Evolutionary conservation across 2,797 vertebrate genomes (phyloP).

Genomic region (Picus viridis): DNA sequence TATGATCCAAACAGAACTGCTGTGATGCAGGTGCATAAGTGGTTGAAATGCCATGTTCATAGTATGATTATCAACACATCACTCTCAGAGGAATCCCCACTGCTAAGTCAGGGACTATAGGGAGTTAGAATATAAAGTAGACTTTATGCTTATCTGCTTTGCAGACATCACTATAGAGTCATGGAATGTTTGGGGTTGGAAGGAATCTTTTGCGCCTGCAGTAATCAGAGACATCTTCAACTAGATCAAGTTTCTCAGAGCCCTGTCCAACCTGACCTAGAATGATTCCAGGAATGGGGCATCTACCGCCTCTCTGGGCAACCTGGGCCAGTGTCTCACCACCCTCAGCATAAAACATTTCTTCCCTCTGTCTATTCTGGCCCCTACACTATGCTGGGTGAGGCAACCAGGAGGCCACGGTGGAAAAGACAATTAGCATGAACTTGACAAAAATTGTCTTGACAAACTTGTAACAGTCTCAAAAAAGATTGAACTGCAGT

Average conservation of each 20-base stretch:
- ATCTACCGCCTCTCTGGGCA: no score
- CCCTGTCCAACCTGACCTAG: no score
- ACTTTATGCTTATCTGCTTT: neutral
- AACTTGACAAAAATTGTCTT: neutral
- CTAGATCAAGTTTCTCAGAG: no score
- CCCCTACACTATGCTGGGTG: neutral
- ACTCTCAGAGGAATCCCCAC: neutral
- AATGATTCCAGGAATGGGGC: no score
- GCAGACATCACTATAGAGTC: neutral
- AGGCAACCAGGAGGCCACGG: neutral
- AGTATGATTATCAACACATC: neutral
- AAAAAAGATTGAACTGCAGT: neutral
- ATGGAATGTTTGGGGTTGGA: no score
- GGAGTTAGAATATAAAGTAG: neutral
- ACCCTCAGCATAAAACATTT: no score
- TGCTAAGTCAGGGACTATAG: neutral
- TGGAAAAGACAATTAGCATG: neutral
- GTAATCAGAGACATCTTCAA: no score
- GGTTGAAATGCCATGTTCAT: fast-evolving
- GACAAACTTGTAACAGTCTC: neutral
- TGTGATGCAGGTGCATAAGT: neutral
- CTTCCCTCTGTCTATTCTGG: no score
- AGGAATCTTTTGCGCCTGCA: no score
- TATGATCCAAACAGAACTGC: neutral
- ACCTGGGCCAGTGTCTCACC: no score